Evolutionary conservation across 1,140 invertebrate genomes (phyloP).

Genomic region (Magallana angulata): DNA sequence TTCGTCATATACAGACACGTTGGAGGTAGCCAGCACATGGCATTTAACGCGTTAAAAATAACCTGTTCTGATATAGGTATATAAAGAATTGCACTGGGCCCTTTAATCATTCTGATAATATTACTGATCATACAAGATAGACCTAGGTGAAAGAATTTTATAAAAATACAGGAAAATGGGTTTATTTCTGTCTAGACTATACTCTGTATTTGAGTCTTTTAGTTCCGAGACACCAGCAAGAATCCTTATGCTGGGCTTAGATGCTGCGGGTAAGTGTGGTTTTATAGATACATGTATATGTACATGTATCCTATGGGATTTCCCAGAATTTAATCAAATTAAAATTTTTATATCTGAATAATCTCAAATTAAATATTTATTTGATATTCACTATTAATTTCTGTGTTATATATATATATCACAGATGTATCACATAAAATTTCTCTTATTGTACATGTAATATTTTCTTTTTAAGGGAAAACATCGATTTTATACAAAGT

Average conservation of each 20-base stretch:
- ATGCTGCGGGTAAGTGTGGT: conserved; percentile 74
- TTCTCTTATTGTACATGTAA: background rate
- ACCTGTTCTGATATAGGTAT: background rate
- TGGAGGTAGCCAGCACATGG: background rate
- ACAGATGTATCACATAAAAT: too few species aligned
- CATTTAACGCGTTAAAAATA: conserved; percentile 7
- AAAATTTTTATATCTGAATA: background rate
- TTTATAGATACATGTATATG: background rate
- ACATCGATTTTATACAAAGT: conserved; percentile 98
- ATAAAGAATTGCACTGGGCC: background rate
- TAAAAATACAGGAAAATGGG: conserved; percentile 30
- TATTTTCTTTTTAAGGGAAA: conserved; percentile 79
- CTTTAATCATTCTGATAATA: background rate
- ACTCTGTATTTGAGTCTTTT: conserved; percentile 44
- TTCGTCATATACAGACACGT: background rate
- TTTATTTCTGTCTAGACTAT: conserved; percentile 45
- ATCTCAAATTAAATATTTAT: background rate
- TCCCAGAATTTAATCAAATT: background rate
- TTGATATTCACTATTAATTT: background rate
- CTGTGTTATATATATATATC: background rate
- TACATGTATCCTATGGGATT: background rate
- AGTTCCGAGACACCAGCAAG: conserved; percentile 61
- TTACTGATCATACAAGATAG: background rate
- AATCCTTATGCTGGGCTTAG: conserved; percentile 77
- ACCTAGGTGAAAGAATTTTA: too few species aligned